Evolutionary conservation across 2,797 vertebrate genomes (phyloP), one percentile per base, ranked within the genome.

Genomic region (Gallinago solitaria): DNA sequence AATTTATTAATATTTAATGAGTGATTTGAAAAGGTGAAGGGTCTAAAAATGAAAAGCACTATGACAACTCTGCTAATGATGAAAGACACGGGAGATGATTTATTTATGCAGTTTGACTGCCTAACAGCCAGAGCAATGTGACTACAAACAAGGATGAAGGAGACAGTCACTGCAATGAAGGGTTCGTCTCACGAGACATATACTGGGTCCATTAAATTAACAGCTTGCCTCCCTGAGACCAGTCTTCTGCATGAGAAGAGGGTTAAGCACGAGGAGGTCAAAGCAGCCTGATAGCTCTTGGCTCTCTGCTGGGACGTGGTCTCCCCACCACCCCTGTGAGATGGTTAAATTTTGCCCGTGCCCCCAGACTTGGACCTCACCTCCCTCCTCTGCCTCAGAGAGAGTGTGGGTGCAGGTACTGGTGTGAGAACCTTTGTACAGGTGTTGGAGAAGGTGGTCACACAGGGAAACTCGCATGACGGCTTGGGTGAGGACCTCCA

Each of bases 1-100:
- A 85, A 95, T 94, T 92, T 92, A 96, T 97, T 96, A 97, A 95
- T 96, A 94, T 94, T 96, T 96, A 96, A 96, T 94, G 94, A 95
- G 53, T 85, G 71, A 95, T 95, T 95, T 85, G 64, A 95, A 96
- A 96, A 96, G 90, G 94, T 95, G 94, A 95, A 94, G 90, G 92
- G 83, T 87, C 95, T 96, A 89, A 96, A 96, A 97, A 90, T 92
- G 94, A 95, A 94, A 96, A 96, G 93, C 4, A 0, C 79, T 71
- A 16, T 87, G 71, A 95, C 88, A 94, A 91, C 45, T 74, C 83
- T 54, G 88, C 50, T 84, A 93, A 85, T 83, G 94, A 93, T 87
- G 83, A 94, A 93, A 95, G 91, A 87, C 90, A 68, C 68, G 61
- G 78, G 57, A 80, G 64, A 83, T 93, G 92, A 89, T 96, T 96